A percentile compares a stretch with the other conserved stretches of the same genome.
These are phyloP conservation scores for Conger conger DNA, from an alignment of 2,113 vertebrate species.

Conservation along the genomic window DNA sequence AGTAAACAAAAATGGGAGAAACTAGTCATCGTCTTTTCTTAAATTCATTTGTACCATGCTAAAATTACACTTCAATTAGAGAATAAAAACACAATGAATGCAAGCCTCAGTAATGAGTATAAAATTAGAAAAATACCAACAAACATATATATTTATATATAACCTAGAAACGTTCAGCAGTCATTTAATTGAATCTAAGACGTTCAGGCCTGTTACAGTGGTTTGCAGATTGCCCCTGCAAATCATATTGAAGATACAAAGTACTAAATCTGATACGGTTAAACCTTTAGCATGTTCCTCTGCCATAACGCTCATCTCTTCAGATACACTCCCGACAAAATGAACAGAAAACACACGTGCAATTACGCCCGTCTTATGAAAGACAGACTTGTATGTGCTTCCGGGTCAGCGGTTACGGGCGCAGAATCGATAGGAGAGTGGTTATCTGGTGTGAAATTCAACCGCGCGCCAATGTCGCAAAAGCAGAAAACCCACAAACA, in stretches of 20 bases:
- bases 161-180: slow-evolving; percentile 25
- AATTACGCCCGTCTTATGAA: background rate
- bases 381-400: background rate
- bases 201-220: background rate
- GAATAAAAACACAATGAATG: background rate
- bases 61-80: background rate
- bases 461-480: background rate
- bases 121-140: slow-evolving; percentile 7
- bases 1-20: background rate
- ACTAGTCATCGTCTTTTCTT: background rate
- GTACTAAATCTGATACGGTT: background rate
- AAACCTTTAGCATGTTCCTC: background rate
- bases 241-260: background rate
- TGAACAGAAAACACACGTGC: background rate
- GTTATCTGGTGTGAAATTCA: background rate
- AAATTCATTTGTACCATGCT: slow-evolving; percentile 7
- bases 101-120: background rate
- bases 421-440: background rate
- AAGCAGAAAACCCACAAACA: background rate
- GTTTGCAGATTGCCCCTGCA: background rate
- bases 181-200: slow-evolving; percentile 29
- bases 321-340: background rate
- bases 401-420: background rate
- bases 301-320: background rate
- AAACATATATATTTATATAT: background rate